Evolutionary conservation across 2,888 invertebrate species (phyloP).

Genomic region (Hedya salicella): DNA sequence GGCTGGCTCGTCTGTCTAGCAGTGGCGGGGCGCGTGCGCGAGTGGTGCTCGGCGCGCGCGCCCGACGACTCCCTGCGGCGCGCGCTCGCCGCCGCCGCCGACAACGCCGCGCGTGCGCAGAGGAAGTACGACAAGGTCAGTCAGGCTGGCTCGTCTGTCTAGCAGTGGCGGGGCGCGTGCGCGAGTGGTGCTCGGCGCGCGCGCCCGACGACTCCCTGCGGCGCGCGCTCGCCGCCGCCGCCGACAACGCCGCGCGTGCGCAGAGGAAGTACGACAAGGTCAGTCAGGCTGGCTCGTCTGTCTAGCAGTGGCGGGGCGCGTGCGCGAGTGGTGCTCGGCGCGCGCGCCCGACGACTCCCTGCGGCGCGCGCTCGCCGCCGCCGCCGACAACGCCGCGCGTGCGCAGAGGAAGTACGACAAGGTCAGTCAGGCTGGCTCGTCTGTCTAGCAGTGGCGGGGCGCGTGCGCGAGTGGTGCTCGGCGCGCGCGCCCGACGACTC

Average conservation of each 20-base stretch:
- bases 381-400: constrained; percentile 90
- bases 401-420: constrained; percentile 89
- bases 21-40: constrained; percentile 90
- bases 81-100: constrained; percentile 90
- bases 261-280: constrained; percentile 88
- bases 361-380: constrained; percentile 89
- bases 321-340: constrained; percentile 90
- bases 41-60: constrained; percentile 91
- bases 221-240: constrained; percentile 89
- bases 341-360: constrained; percentile 89
- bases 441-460: constrained; percentile 90
- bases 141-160: too few relatives aligned
- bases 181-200: constrained; percentile 90
- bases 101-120: constrained; percentile 90
- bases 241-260: constrained; percentile 90
- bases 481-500: constrained; percentile 91
- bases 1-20: too few relatives aligned
- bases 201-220: constrained; percentile 89
- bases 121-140: constrained; percentile 87
- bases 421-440: too few relatives aligned
- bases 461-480: constrained; percentile 90
- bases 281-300: neutral
- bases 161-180: constrained; percentile 90
- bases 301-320: constrained; percentile 89
- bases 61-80: constrained; percentile 88